Conservation (phyloP, 2,888 invertebrate species). For the Mythimna loreyi region DNA sequence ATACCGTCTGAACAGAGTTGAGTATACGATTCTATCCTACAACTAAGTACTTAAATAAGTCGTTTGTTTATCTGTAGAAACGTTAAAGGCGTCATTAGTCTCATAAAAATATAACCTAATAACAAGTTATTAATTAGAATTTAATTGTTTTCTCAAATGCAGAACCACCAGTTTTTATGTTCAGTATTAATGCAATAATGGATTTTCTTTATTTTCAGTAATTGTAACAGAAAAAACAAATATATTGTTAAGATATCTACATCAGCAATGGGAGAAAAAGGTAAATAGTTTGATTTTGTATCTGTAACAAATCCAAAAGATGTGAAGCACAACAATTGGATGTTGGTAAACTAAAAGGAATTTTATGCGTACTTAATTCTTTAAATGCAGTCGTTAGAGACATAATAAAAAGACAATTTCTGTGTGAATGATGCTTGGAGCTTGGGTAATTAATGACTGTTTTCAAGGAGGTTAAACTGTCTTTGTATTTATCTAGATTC, state of each 20-base stretch:
- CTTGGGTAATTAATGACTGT: too few species aligned
- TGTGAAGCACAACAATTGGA: not conserved
- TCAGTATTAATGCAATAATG: slow-evolving; percentile 38
- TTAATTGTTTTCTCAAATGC: not conserved
- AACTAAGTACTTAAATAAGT: slow-evolving; percentile 20
- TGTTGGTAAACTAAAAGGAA: too few species aligned
- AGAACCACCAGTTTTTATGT: not conserved
- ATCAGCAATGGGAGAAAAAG: slow-evolving; percentile 99
- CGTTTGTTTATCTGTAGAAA: slow-evolving; percentile 19
- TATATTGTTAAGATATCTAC: slow-evolving; percentile 97
- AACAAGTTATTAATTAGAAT: slow-evolving; percentile 47
- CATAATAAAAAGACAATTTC: too few species aligned
- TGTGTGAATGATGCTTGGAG: too few species aligned
- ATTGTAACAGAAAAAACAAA: slow-evolving; percentile 99
- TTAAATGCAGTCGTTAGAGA: too few species aligned
- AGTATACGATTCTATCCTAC: slow-evolving; percentile 73
- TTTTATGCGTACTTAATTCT: too few species aligned
- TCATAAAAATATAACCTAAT: slow-evolving; percentile 27
- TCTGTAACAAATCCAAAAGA: not conserved
- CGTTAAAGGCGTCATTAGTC: slow-evolving; percentile 4
- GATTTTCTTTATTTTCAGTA: slow-evolving; percentile 92
- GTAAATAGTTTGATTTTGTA: slow-evolving; percentile 75
- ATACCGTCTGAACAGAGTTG: slow-evolving; percentile 98
- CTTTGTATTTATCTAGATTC: too few species aligned
- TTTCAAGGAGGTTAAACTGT: not conserved